Conservation (phyloP, 2,888 invertebrate genomes). For the Mesoligia furuncula region DNA sequence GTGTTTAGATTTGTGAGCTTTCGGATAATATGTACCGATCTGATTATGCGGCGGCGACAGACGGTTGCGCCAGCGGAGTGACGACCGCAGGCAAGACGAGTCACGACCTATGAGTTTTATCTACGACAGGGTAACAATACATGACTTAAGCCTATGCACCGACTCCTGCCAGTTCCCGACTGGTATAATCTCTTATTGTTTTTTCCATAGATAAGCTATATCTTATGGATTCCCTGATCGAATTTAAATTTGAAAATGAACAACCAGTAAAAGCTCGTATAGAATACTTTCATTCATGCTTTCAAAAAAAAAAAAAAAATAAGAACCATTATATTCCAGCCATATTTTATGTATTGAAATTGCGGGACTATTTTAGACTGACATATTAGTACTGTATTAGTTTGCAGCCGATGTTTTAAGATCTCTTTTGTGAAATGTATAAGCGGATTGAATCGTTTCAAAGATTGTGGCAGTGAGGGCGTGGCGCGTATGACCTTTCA, state of each 20-base stretch:
- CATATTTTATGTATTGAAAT: background rate
- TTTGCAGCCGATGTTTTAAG: background rate
- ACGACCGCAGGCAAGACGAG: background rate
- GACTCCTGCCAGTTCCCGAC: background rate
- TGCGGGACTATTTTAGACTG: background rate
- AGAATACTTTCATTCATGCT: background rate
- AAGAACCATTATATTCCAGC: background rate
- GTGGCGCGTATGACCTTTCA: background rate
- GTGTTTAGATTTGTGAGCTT: background rate
- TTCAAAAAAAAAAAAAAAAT: background rate
- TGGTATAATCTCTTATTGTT: background rate
- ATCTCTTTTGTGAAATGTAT: background rate
- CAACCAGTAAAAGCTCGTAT: background rate
- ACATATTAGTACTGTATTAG: too few relatives aligned
- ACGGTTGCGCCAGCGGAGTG: background rate
- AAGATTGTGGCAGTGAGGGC: background rate
- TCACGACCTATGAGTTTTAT: background rate
- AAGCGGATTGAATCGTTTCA: background rate
- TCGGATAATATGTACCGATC: background rate
- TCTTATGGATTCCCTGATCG: background rate
- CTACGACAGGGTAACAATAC: background rate
- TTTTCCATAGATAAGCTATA: background rate
- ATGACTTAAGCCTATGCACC: background rate
- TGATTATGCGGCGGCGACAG: conserved; percentile 5
- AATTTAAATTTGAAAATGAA: background rate